Base-by-base conservation (phyloP, 2,797 vertebrate genomes). In the Florisuga fusca region DNA sequence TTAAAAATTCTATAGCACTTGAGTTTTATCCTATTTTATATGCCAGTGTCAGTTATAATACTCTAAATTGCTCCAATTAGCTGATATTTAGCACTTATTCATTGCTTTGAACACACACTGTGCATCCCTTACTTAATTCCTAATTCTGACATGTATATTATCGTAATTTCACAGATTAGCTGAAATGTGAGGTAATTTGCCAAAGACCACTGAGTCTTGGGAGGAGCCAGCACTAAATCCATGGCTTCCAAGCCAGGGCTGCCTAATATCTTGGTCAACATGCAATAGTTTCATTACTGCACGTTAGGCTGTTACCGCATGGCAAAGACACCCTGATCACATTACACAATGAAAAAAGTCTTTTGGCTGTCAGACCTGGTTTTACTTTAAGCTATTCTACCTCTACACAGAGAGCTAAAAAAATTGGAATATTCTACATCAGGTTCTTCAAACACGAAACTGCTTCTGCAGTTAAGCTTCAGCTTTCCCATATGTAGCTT, bases 1-100 rank as follows among this genome's bases (percentile, higher is more conserved):
- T 94, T 93, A 94, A 78, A 94, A 69, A 86, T 89, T 81, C 80
- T 91, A 82, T 73, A 92, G 87, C 76, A 63, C 92, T 90, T 82
- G 63, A 90, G 66, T 22, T 86, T 86, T 84, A 89, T 91, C 73
- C 59, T 90, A 38, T 64, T 94, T 94, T 41, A 86, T 82, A 94
- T 84, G 83, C 48, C 59, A 90, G 34, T 71, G 73, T 64, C 62
- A 88, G 66, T 62, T 64, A 87, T 54, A 58, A 59, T 87, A 86
- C 93, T 84, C 86, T 50, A 93, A 93, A 88, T 84, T 71, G 86
- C 71, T 54, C 69, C 63, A 92, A 91, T 96, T 92, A 81, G 82
- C 55, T 93, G 88, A 72, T 90, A 93, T 88, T 95, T 86, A 91
- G 66, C 89, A 91, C 66, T 93, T 94, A 53, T 2, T 75, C 45